Evolutionary conservation across 2,888 invertebrate genomes (phyloP), one percentile per base, ranked within the genome.

Genomic region (Horisme vitalbata): DNA sequence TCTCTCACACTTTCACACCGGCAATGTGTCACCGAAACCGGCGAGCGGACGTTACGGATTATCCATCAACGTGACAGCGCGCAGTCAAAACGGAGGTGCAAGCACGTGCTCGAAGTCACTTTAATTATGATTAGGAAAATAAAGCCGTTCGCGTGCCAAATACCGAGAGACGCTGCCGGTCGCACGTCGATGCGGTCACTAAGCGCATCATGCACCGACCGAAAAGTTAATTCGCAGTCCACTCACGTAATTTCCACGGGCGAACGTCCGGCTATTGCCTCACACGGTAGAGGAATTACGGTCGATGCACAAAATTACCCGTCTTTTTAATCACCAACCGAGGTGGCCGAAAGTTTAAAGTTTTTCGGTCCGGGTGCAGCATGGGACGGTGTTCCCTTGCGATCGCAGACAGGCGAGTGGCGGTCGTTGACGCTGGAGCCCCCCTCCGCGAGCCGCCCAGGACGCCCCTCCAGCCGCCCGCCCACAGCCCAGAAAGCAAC

Each of bases 371-470:
- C 70, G 74, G 70, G 60, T 71, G 68, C 71, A 68, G 68, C 72
- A 65, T 59, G 71, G 68, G 62, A 74, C 83, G 74, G 75, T 75
- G 71, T 77, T 71, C 78, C 70, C 77, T 65, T 73, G 68, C 85
- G 83, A 65, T 71, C 63, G 78, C 82, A 77, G 82, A 79, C 80
- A 68, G 72, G 62, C 74, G 79, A 87, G 75, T 83, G 87, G 69
- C 88, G 88, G 88, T 88, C 88, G 86, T 88, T 88, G 88, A 88
- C 88, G 86, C 83, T 81, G 83, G 73, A 73, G 65, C 62, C 68
- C 71, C 72, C 73, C 71, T 62, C 72, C 71, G 57, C 71, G 63
- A 62, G 63, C 74, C 73, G 69, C 73, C 73, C 70, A 63, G 63
- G 56, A 52, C 72, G 67, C 82, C 85, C 79, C 82, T 76, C 83